These are phyloP conservation scores for Xylota segnis DNA, from an alignment of 2,888 invertebrate species.

Conservation along the genomic window DNA sequence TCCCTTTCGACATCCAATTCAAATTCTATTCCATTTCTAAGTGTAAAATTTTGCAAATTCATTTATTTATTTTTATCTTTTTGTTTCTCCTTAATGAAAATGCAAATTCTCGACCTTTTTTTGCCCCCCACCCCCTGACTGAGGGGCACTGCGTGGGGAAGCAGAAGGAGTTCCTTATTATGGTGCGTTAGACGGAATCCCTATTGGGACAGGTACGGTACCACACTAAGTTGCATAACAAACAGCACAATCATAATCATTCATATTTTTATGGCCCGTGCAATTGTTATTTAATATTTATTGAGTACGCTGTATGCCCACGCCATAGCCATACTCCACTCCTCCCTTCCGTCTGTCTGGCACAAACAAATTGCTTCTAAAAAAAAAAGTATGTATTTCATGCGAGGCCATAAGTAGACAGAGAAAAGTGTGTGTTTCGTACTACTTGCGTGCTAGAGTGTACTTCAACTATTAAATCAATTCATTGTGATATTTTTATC, in stretches of 20 bases:
- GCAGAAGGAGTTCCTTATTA: neutral
- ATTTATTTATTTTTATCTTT: neutral
- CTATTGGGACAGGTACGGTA: slow-evolving; percentile 53
- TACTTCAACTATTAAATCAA: slow-evolving; percentile 67
- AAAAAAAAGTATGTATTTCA: slow-evolving; percentile 31
- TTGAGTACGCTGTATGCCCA: slow-evolving; percentile 27
- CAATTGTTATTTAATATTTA: slow-evolving; percentile 62
- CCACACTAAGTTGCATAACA: slow-evolving; percentile 24
- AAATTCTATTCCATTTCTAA: neutral
- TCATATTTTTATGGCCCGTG: slow-evolving; percentile 53
- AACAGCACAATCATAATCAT: slow-evolving; percentile 18
- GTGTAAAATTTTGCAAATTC: slow-evolving; percentile 1
- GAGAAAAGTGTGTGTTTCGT: slow-evolving; percentile 29
- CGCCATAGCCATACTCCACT: neutral
- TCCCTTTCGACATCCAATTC: neutral
- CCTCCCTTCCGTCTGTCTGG: slow-evolving; percentile 43
- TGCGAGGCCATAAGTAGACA: slow-evolving; percentile 47
- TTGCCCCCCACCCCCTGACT: no score
- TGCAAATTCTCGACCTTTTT: slow-evolving; percentile 17
- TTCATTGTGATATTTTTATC: slow-evolving; percentile 67
- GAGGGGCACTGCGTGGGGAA: no score
- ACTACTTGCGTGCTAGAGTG: slow-evolving; percentile 49
- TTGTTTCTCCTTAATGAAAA: slow-evolving; percentile 1
- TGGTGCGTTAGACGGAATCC: slow-evolving; percentile 7
- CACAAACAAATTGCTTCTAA: slow-evolving; percentile 43